These are phyloP conservation scores for Nowickia ferox DNA, from an alignment of 2,888 invertebrate species.

Conservation along the genomic window DNA sequence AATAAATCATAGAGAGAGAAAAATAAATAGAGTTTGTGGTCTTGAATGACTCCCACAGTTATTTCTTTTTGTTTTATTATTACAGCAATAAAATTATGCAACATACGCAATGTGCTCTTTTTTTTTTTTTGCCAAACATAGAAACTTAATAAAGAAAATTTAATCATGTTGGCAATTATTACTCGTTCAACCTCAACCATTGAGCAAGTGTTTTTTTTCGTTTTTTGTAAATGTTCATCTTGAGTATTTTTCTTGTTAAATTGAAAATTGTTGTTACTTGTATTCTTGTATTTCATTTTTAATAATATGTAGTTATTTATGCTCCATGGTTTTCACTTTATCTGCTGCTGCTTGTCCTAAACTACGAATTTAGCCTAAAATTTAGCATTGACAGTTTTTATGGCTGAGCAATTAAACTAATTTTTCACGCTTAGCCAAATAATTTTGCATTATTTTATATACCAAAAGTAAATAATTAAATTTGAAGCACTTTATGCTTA, in stretches of 20 bases:
- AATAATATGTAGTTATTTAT: not conserved
- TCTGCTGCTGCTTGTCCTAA: not conserved
- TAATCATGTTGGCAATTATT: slow-evolving; percentile 29
- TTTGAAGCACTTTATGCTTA: not conserved
- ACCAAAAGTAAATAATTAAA: not conserved
- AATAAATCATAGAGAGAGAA: slow-evolving; percentile 25
- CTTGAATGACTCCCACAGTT: slow-evolving; percentile 66
- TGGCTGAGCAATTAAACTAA: not conserved
- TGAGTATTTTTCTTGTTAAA: not conserved
- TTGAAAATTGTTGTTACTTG: not conserved
- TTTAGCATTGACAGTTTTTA: not conserved
- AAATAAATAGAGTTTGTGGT: slow-evolving; percentile 53
- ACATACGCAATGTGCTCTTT: slow-evolving; percentile 17
- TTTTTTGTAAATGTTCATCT: not conserved
- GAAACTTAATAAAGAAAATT: slow-evolving; percentile 33
- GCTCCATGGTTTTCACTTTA: not conserved
- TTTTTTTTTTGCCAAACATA: not conserved
- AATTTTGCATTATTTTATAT: not conserved
- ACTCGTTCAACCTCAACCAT: not conserved
- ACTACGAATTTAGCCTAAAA: too few relatives aligned
- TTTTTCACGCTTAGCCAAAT: not conserved
- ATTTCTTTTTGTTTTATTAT: slow-evolving; percentile 15
- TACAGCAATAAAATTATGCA: slow-evolving; percentile 48
- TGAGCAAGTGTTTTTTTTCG: not conserved
- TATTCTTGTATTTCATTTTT: too few relatives aligned